Evolutionary conservation across 2,797 vertebrate genomes (phyloP), one percentile per base, ranked within the genome.

Genomic region (Sebastes steindachneri): DNA sequence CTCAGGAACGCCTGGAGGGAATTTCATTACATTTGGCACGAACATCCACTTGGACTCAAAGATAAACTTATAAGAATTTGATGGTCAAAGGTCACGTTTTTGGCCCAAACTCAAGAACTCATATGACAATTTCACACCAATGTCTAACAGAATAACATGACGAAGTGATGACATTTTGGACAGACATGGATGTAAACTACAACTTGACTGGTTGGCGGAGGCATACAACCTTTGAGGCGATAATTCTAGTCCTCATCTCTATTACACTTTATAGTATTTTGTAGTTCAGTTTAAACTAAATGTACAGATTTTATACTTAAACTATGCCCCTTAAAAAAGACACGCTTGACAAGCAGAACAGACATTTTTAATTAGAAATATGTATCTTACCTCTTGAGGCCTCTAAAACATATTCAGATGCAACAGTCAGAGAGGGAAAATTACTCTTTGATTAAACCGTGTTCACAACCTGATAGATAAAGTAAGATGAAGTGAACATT

Each of bases 31-130:
- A 51, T n/a, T n/a, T n/a, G 48, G 48, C 48, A n/a, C 19, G 1
- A n/a, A n/a, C 17, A 3, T 19, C 45, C 45, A 48, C 17, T 51
- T 51, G 19, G 48, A 51, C 48, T 51, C 48, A 51, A 51, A 9
- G 8, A n/a, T 48, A 0, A 0, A 0, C 17, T 48, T 0, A 48
- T 51, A 0, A 51, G 17, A 51, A n/a, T 21, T 19, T 51, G 48
- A 0, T 51, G 48, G 48, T 51, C 19, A 51, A 51, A 48, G 45
- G 17, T 48, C 48, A 51, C 3, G 4, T 51, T n/a, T 48, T 51
- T 51, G 19, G 48, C 48, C 48, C 0, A n/a, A 51, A 51, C 19
- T 51, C 17, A 51, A 51, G 19, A 51, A n/a, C 0, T 51, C 19
- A 51, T 51, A 9, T 51, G 19, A 10, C 48, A n/a, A 9, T n/a